These are phyloP conservation scores for Zophobas morio DNA, from an alignment of 1,140 invertebrate species.

Conservation along the genomic window DNA sequence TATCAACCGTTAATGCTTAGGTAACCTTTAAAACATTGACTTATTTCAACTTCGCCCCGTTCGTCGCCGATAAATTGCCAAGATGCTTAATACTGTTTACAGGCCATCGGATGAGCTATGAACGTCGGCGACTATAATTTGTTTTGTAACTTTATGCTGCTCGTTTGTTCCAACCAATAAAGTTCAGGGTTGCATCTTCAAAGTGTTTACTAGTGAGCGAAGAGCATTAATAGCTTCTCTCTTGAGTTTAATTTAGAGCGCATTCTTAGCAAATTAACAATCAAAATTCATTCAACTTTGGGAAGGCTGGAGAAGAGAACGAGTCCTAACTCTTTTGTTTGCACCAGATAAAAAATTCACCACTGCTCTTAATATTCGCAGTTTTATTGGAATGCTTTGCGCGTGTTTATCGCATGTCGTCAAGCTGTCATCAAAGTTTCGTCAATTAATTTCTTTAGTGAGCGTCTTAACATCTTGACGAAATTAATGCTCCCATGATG, in stretches of 20 bases:
- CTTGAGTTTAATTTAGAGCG: constrained; percentile 37
- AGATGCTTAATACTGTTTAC: constrained; percentile 37
- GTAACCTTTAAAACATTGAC: constrained; percentile 46
- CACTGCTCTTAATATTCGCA: not conserved
- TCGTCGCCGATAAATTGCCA: constrained; percentile 12
- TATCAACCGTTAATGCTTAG: constrained; percentile 47
- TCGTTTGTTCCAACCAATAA: constrained; percentile 41
- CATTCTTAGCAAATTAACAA: constrained; percentile 41
- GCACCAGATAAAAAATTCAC: constrained; percentile 1
- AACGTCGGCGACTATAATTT: constrained; percentile 27
- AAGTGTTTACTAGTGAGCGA: constrained; percentile 36
- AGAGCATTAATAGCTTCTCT: constrained; percentile 38
- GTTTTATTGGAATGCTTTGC: constrained; percentile 26
- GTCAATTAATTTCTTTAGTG: constrained; percentile 35
- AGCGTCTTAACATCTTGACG: constrained; percentile 24
- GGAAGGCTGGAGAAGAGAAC: constrained; percentile 2
- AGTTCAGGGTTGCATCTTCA: constrained; percentile 31
- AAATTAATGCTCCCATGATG: constrained; percentile 31
- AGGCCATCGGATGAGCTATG: constrained; percentile 15
- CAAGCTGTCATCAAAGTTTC: constrained; percentile 31
- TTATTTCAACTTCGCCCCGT: constrained; percentile 32
- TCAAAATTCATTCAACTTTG: constrained; percentile 31
- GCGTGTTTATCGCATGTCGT: constrained; percentile 27
- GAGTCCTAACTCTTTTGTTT: not conserved
- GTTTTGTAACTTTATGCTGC: constrained; percentile 37